Evolutionary conservation across 2,797 vertebrate species (phyloP).

Genomic region (Mareca penelope): DNA sequence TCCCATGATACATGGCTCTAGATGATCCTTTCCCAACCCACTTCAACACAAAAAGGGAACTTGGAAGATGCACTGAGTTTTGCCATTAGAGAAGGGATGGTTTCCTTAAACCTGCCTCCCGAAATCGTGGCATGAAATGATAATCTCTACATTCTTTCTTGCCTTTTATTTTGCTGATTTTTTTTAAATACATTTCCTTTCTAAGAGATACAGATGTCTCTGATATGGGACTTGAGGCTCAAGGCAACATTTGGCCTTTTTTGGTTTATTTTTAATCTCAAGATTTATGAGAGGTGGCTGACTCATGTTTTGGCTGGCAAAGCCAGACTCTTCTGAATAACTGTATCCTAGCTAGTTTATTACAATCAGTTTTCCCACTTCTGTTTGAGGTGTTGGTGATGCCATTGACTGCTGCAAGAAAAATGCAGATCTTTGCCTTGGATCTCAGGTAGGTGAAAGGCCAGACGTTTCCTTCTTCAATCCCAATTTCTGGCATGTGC

Average conservation of each 20-base stretch:
- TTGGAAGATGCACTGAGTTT: background rate
- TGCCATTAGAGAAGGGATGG: background rate
- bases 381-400: background rate
- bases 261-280: background rate
- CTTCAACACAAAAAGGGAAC: background rate
- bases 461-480: background rate
- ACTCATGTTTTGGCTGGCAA: constrained; percentile 11
- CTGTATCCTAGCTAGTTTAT: background rate
- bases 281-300: constrained; percentile 19
- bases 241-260: background rate
- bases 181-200: background rate
- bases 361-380: background rate
- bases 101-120: background rate
- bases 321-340: background rate
- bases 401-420: background rate
- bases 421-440: background rate
- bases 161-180: background rate
- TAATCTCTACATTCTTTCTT: background rate
- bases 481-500: background rate
- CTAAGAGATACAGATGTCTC: background rate
- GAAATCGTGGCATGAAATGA: background rate
- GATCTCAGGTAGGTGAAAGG: background rate
- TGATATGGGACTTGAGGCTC: background rate
- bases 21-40: background rate
- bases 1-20: accelerated